Conservation (phyloP, 2,797 vertebrate species). For the Sebastes hubbsi region DNA sequence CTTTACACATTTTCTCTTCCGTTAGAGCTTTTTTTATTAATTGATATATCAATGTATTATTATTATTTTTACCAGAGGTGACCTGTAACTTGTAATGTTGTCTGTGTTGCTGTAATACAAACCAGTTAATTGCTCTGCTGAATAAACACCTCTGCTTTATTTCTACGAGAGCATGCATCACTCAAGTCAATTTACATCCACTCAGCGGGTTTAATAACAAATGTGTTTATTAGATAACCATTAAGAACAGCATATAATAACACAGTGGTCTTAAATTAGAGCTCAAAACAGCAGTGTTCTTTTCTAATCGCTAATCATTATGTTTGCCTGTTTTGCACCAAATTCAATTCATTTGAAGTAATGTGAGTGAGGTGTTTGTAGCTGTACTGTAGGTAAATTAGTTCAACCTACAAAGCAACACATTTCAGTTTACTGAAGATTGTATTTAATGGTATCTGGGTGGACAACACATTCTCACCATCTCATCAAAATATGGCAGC, state of each 20-base stretch:
- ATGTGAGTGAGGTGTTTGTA: neutral
- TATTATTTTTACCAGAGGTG: neutral
- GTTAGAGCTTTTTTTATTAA: neutral
- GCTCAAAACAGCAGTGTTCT: slow-evolving; percentile 17
- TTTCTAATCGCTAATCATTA: neutral
- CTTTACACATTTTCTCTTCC: neutral
- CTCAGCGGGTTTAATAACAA: slow-evolving; percentile 2
- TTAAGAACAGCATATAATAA: slow-evolving; percentile 5
- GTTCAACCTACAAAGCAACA: neutral
- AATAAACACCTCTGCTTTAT: neutral
- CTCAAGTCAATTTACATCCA: neutral
- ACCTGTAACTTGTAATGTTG: neutral
- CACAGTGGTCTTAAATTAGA: neutral
- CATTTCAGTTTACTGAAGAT: neutral
- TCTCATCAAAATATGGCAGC: too few species aligned
- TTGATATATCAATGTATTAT: too few species aligned
- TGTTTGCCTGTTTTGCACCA: neutral
- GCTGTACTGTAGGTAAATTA: neutral
- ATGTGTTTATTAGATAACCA: slow-evolving; percentile 20
- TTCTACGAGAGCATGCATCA: neutral
- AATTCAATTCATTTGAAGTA: neutral
- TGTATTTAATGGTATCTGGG: neutral
- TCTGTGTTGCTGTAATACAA: neutral
- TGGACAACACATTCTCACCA: too few species aligned
- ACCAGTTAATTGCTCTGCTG: neutral